Evolutionary conservation across 2,113 vertebrate genomes (phyloP), one percentile per base, ranked within the genome.

Genomic region (Zeus faber): DNA sequence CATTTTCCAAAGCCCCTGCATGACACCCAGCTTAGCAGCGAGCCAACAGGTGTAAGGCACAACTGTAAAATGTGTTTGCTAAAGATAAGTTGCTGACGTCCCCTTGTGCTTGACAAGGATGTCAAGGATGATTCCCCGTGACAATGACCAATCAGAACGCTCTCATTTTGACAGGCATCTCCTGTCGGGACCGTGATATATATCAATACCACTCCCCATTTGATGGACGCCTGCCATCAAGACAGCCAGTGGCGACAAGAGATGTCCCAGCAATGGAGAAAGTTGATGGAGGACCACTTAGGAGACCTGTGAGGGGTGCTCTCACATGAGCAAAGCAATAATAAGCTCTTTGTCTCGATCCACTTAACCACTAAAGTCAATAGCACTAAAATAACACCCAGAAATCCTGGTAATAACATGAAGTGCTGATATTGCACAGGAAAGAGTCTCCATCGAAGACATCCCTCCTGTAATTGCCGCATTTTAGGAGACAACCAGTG

Each of bases 311-410:
- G 65, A 75, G 74, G 72, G 62, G 54, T 41, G 58, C 23, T 65
- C 65, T 70, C 76, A 70, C 70, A 62, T 61, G 63, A 70, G 62
- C 65, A 54, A 65, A 74, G 58, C 58, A 68, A 48, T 72, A 77
- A 83, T 63, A 63, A 75, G 66, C 71, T 68, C 64, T 74, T 75
- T 77, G 81, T 81, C 70, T 83, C 51, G 23, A 8, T 9, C 9
- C 2, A 8, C 18, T 9, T 23, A 1, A 10, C 3, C 44, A 13
- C 44, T 27, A 35, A n/a, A 16, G 76, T 80, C 77, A 69, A 67
- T 75, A 73, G 71, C 62, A 65, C 71, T 71, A 41, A 27, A 33
- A 59, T 63, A 62, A 54, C 37, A 29, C 71, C 64, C 46, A 58
- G 35, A 74, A 53, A 31, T 70, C 51, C 61, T 37, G 62, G 57